Evolutionary conservation across 30 jellyfish, hydroid and myxozoan genomes (phyloP), one percentile per base, ranked within the genome.

Genomic region (Calvadosia cruxmelitensis): DNA sequence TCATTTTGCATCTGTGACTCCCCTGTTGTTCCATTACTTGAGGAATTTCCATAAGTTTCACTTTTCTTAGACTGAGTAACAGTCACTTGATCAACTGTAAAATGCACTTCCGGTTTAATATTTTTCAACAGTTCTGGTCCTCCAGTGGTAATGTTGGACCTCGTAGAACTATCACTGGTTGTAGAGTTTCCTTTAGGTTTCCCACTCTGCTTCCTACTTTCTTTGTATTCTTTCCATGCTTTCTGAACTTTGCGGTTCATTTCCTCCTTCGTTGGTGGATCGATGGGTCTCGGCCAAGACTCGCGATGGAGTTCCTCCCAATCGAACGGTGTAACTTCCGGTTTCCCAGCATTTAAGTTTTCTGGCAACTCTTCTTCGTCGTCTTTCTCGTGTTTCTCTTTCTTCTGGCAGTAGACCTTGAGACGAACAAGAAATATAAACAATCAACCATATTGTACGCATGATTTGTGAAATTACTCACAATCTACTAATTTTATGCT

Each of bases 261-360:
- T 23, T 27, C 32, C 30, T 65, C 74, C 25, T 65, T 64, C 12
- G 27, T 32, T n/a, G 74, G 74, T n/a, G 74, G 74, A 32, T 65
- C 74, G 10, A 65, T 65, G 26, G 74, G 74, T 2, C 74, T 5
- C 10, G 74, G 74, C 74, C 74, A 65, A 3, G 74, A 65, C 25
- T 65, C 74, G 12, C 74, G 63, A 30, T 65, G 63, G 25, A 65
- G 64, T 25, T 65, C 74, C 30, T 65, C 74, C 74, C 74, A 65
- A 65, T 65, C 74, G 25, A 16, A 30, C 24, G 74, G 74, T 3
- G 63, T 10, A 7, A 64, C 66, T 2, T 3, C 52, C 30, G 74
- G 64, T 65, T 65, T 65, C 20, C 74, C 74, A 65, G 74, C 74
- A 65, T 65, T 65, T 26, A 65, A 30, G 25, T 65, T 65, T 30